A percentile compares a stretch with the other conserved stretches of the same genome.
phyloP scores from a whole-genome alignment of 1,140 invertebrate genomes.

The Diuraphis noxia region DNA sequence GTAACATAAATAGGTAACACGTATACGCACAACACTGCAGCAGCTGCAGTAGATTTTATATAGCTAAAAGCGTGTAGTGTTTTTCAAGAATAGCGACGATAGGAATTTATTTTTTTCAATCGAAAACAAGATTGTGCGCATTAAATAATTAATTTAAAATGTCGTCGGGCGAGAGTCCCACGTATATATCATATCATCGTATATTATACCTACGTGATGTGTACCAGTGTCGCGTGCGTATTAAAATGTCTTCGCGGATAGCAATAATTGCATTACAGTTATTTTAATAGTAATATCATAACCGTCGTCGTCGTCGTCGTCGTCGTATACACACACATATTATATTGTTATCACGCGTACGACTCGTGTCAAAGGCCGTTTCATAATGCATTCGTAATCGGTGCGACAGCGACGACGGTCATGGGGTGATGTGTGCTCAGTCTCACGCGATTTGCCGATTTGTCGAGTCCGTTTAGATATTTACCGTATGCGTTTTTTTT shows the following conservation, averaged over 20 bases:
- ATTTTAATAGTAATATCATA: not conserved
- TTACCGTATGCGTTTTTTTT: not conserved
- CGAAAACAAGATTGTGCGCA: not conserved
- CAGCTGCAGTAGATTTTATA: too few relatives aligned
- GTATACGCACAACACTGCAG: too few relatives aligned
- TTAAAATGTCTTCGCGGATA: not conserved
- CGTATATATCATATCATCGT: too few relatives aligned
- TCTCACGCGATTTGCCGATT: not conserved
- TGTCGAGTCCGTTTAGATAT: not conserved
- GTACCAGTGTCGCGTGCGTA: not conserved
- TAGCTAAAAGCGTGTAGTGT: too few relatives aligned
- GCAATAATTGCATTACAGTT: not conserved
- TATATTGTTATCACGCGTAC: not conserved
- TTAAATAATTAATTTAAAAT: too few relatives aligned
- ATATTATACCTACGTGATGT: conserved; percentile 5
- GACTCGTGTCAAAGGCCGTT: not conserved
- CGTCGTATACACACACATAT: not conserved
- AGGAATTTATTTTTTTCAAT: not conserved
- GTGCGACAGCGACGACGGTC: not conserved
- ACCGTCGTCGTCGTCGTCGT: too few relatives aligned
- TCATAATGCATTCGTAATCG: not conserved
- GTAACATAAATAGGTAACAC: too few relatives aligned
- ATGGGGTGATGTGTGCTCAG: not conserved
- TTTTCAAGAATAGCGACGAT: not conserved
- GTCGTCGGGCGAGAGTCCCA: not conserved